A percentile compares a stretch with the other conserved stretches of the same genome.
Conservation (phyloP, 2,888 invertebrate species). For the Mycalesis mineus region DNA sequence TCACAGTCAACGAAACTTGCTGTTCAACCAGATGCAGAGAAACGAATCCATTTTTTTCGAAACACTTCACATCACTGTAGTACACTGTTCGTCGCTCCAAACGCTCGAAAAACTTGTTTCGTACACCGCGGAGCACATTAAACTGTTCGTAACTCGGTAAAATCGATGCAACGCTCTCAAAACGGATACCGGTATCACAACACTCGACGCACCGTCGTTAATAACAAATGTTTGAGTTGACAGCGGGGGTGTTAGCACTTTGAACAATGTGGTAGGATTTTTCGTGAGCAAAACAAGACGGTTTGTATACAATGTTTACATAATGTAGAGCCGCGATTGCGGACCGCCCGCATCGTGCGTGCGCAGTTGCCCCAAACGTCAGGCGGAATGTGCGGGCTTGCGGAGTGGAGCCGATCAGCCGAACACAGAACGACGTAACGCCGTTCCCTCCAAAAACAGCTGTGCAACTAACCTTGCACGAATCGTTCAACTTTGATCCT, state of each 20-base stretch:
- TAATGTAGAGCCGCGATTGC: constrained; percentile 3
- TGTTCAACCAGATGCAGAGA: constrained; percentile 9
- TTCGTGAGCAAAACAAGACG: background rate
- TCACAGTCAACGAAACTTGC: constrained; percentile 13
- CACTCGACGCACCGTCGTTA: background rate
- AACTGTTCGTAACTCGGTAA: constrained; percentile 1
- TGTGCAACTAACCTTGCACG: constrained; percentile 1
- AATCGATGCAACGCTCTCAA: constrained; percentile 16
- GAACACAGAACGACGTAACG: constrained; percentile 9
- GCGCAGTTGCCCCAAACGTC: constrained; percentile 34
- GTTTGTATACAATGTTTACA: constrained; percentile 25
- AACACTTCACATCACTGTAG: background rate
- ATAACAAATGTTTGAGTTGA: background rate
- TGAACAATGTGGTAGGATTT: background rate
- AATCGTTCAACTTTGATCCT: background rate
- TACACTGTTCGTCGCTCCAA: constrained; percentile 1
- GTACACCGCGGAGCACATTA: background rate
- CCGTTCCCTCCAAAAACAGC: constrained; percentile 28
- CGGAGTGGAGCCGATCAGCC: constrained; percentile 14
- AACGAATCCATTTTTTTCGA: constrained; percentile 13
- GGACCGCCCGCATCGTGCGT: constrained; percentile 33
- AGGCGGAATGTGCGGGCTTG: constrained; percentile 31
- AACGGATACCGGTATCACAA: constrained; percentile 10
- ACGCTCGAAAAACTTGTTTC: constrained; percentile 12
- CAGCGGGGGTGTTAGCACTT: background rate